Conservation (phyloP, 2,113 vertebrate genomes). For the Pelecanoides urinatrix region DNA sequence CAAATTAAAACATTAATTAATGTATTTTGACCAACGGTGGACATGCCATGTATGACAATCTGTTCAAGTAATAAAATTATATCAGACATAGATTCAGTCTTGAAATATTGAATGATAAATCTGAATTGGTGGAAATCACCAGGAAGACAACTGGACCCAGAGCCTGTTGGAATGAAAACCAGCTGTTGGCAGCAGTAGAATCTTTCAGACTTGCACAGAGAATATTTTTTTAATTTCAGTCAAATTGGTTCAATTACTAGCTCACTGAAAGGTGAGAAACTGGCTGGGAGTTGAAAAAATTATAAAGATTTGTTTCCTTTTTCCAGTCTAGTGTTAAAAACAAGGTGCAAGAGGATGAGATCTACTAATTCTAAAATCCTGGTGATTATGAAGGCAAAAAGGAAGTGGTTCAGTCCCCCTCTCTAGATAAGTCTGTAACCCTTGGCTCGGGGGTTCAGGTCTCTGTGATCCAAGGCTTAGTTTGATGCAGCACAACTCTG, state of each 20-base stretch:
- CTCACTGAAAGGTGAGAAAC: background rate
- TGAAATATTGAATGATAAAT: background rate
- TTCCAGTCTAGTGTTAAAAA: background rate
- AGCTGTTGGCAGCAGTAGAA: background rate
- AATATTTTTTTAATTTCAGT: constrained; percentile 1
- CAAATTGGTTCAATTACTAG: background rate
- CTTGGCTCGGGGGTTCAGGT: background rate
- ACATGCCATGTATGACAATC: background rate
- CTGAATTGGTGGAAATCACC: background rate
- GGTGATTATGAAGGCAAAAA: background rate
- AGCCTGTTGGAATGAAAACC: background rate
- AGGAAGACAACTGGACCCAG: background rate
- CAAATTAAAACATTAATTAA: background rate
- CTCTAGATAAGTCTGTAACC: background rate
- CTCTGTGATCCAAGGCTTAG: background rate
- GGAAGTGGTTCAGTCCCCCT: background rate
- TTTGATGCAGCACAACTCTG: background rate
- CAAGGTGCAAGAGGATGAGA: background rate
- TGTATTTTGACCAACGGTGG: background rate
- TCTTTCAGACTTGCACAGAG: background rate
- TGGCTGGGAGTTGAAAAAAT: background rate
- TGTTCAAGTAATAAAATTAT: background rate
- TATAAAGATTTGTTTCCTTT: background rate
- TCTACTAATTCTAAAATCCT: background rate
- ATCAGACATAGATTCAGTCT: background rate